Evolutionary conservation across 2,797 vertebrate species (phyloP).

Genomic region (Micrastur ruficollis): DNA sequence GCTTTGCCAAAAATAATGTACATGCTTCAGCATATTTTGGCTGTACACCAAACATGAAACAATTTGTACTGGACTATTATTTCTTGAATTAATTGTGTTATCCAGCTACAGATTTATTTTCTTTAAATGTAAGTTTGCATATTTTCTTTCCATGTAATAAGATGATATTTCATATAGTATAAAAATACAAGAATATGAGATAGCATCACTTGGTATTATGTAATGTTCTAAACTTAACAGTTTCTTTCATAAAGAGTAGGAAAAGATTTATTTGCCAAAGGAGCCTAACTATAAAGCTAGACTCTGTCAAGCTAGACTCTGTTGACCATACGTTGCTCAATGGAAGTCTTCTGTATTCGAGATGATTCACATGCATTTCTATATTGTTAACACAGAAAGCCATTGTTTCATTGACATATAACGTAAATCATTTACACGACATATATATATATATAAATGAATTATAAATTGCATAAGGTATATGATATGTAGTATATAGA

Average conservation of each 20-base stretch:
- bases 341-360: not conserved
- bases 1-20: slow-evolving; percentile 1
- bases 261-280: not conserved
- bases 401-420: not conserved
- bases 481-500: not conserved
- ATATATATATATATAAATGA: not conserved
- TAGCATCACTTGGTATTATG: not conserved
- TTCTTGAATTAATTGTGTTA: not conserved
- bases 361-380: not conserved
- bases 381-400: not conserved
- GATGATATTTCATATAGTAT: not conserved
- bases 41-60: not conserved
- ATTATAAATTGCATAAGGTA: not conserved
- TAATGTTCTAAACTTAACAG: not conserved
- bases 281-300: not conserved
- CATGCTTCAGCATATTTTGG: not conserved
- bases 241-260: not conserved
- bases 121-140: not conserved
- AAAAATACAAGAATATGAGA: not conserved
- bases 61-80: not conserved
- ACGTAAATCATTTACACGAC: not conserved
- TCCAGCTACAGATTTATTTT: not conserved
- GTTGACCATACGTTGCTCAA: not conserved
- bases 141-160: not conserved
- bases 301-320: not conserved